Base-by-base conservation (phyloP, 2,113 vertebrate genomes). In the Taurulus bubalis region DNA sequence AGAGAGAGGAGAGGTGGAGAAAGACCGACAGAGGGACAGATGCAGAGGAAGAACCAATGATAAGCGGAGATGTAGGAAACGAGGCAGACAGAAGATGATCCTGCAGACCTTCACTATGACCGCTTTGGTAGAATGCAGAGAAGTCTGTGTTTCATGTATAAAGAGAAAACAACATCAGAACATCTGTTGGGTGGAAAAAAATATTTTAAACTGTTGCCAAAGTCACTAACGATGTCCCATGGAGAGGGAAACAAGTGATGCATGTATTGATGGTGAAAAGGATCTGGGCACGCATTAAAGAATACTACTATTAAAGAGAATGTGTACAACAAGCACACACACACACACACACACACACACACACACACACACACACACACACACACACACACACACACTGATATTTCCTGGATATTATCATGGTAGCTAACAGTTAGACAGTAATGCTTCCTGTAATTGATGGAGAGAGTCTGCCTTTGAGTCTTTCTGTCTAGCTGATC, bases 1-100 rank as follows among this genome's bases (percentile, higher is more conserved):
- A 60, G 77, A 86, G 56, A 62, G 24, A 72, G n/a, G n/a, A 77
- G 34, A 60, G 58, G 70, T 49, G 66, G 75, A 75, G 82, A 64
- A 53, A 71, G 82, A 83, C n/a, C 87, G 87, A 77, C 59, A 72
- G 74, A 24, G 28, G 79, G 82, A 72, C 56, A 71, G 77, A 82
- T 76, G 58, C 34, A 76, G 65, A 79, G 62, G 77, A 26, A 82
- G 73, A 77, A 24, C 72, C 83, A 77, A 80, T 18, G 68, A 66
- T 72, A n/a, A 66, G 75, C 53, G 32, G 38, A 60, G 69, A 77
- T 49, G 51, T 11, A 80, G 32, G 77, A 42, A 71, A 69, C 51
- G 47, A 83, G 3, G 56, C 60, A 64, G 73, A 68, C 34, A 36
- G 58, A 67, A 69, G 80, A 58, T 26, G 32, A 82, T 65, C 30